Conservation (phyloP, 2,797 vertebrate genomes). For the Darevskia nairensis region DNA sequence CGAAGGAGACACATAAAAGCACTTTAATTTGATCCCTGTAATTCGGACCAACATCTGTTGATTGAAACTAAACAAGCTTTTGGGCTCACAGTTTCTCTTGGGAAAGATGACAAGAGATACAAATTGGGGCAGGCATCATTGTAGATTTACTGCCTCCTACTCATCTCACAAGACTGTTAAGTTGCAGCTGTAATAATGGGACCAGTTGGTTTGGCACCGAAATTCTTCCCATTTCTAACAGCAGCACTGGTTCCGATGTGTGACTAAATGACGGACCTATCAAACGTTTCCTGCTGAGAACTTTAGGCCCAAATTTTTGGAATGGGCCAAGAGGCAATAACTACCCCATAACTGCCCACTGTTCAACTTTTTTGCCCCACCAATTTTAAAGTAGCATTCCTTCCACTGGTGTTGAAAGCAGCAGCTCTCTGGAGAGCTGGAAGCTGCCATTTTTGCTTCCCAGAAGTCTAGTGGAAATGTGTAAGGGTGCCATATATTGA, state of each 20-base stretch:
- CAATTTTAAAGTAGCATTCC: background rate
- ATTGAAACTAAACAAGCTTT: slow-evolving; percentile 25
- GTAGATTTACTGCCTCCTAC: background rate
- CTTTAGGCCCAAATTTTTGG: background rate
- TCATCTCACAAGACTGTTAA: background rate
- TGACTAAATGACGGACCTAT: background rate
- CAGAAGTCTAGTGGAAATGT: too few species aligned
- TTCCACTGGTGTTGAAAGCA: background rate
- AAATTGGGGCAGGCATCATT: background rate
- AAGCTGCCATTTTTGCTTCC: too few species aligned
- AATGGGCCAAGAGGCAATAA: background rate
- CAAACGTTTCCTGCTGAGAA: background rate
- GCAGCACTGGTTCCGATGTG: background rate
- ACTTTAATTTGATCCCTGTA: slow-evolving; percentile 34
- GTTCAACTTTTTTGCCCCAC: background rate
- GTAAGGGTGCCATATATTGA: too few species aligned
- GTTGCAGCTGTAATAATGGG: background rate
- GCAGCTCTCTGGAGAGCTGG: too few species aligned
- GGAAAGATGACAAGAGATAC: slow-evolving; percentile 1
- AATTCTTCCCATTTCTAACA: background rate
- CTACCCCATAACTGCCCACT: background rate
- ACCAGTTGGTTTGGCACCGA: background rate
- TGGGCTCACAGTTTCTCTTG: background rate
- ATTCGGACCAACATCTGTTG: slow-evolving; percentile 29
- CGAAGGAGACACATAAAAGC: slow-evolving; percentile 32